These are phyloP conservation scores for Nomia melanderi DNA, from an alignment of 1,140 invertebrate genomes.

Conservation along the genomic window DNA sequence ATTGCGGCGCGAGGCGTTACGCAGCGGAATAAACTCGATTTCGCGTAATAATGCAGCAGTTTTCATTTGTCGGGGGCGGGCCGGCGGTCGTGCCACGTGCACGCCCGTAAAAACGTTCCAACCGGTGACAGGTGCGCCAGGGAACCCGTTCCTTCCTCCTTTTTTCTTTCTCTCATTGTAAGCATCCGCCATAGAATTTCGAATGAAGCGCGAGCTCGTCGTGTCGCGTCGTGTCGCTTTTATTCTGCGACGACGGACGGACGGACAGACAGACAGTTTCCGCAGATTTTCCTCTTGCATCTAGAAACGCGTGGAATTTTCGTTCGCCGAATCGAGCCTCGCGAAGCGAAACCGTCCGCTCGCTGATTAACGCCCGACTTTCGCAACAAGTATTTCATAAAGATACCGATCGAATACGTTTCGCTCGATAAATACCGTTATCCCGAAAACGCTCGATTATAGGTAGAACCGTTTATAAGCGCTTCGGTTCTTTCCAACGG, in stretches of 20 bases:
- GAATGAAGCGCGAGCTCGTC: not conserved
- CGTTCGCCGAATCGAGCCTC: not conserved
- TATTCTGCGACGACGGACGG: not conserved
- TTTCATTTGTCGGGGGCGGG: not conserved
- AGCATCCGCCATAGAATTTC: conserved; percentile 2
- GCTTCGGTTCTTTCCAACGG: no score
- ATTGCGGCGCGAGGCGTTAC: not conserved
- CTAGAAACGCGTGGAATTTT: not conserved
- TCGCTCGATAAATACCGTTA: not conserved
- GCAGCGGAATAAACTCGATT: conserved; percentile 1
- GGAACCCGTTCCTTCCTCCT: conserved; percentile 29
- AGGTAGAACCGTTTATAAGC: no score
- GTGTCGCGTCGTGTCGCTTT: not conserved
- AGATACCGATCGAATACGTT: not conserved
- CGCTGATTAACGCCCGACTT: not conserved
- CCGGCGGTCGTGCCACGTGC: conserved; percentile 17
- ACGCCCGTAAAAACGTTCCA: conserved; percentile 2
- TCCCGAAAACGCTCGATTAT: not conserved
- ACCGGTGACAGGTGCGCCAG: conserved; percentile 28
- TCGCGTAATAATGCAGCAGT: conserved; percentile 2
- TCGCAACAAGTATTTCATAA: not conserved
- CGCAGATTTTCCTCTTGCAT: no score
- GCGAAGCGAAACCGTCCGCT: not conserved
- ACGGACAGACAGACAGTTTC: no score
- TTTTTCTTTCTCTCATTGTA: not conserved